Evolutionary conservation across 2,797 vertebrate species (phyloP), one percentile per base, ranked within the genome.

Genomic region (Danio aesculapii): DNA sequence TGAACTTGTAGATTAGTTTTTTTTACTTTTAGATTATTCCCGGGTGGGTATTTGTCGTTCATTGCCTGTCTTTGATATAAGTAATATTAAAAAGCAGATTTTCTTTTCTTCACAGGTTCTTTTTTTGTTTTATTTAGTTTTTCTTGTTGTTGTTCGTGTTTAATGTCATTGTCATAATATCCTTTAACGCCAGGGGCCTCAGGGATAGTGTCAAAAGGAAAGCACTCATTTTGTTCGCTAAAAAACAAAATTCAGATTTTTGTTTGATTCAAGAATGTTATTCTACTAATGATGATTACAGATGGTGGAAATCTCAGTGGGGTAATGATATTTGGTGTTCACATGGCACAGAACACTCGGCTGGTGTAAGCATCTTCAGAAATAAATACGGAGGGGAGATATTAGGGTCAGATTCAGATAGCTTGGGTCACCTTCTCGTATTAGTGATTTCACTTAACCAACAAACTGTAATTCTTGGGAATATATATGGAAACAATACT

Each of bases 371-470:
- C 39, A 63, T 63, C 43, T 63, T 63, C n/a, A n/a, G n/a, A 43
- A 63, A 63, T 14, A 43, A 4, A n/a, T 64, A 43, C 10, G 14
- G 16, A n/a, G 62, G 16, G 62, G 6, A n/a, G 10, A 44, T 44
- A 16, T 64, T 44, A 17, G 61, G 39, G 1, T 64, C 39, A 64
- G 62, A 64, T 16, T 44, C 41, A 44, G 16, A 64, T 44, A 64
- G 57, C 10, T 59, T 59, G 3, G 57, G 57, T 11, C 57, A 59
- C 17, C 11, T 59, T 59, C 10, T 10, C 8, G 11, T 30, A 59
- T 59, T 59, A 59, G 62, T 44, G 10, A 64, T 64, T 64, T 64
- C 16, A 44, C 4, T 64, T 44, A 64, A 64, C 16, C 62, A 64
- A 44, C 16, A 44, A 44, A 64, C n/a, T 8, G n/a, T n/a, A 10